Percentiles rank a stretch among this genome's conserved stretches.
phyloP scores from a whole-genome alignment of 2,888 invertebrate genomes.

The Liopterus haemorrhoidalis region DNA sequence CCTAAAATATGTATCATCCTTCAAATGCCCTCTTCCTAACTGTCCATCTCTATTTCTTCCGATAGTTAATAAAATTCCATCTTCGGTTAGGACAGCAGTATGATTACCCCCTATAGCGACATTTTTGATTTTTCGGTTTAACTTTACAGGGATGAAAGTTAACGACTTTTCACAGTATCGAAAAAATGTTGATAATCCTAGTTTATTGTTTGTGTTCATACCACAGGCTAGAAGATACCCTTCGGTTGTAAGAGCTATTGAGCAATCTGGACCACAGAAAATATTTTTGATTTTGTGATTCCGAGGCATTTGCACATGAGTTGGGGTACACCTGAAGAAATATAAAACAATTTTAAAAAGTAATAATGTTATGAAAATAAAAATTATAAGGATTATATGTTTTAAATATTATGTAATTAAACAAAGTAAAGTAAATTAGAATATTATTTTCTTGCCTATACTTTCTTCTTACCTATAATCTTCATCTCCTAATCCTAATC shows the following conservation, averaged over 20 bases:
- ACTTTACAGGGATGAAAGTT: constrained; percentile 40
- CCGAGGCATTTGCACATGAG: constrained; percentile 45
- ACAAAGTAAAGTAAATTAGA: constrained; percentile 10
- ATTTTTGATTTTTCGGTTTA: constrained; percentile 53
- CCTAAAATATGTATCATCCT: constrained; percentile 39
- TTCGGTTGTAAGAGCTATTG: constrained; percentile 54
- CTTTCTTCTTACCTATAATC: constrained; percentile 43
- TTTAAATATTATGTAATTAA: constrained; percentile 35
- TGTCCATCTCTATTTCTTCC: constrained; percentile 62
- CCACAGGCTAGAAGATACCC: constrained; percentile 61
- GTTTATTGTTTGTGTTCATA: constrained; percentile 56
- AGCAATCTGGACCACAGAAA: constrained; percentile 58
- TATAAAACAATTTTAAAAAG: constrained; percentile 3
- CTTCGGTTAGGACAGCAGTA: constrained; percentile 56
- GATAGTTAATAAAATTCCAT: constrained; percentile 58
- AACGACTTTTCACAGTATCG: constrained; percentile 36
- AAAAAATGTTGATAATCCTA: constrained; percentile 51
- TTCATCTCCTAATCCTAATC: constrained; percentile 53
- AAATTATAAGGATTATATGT: constrained; percentile 40
- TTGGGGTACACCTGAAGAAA: constrained; percentile 45
- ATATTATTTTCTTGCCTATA: not conserved
- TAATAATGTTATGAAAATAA: constrained; percentile 28
- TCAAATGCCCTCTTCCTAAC: constrained; percentile 46
- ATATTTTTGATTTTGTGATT: constrained; percentile 49
- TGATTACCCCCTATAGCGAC: constrained; percentile 57